These are phyloP conservation scores for Gadus macrocephalus DNA, from an alignment of 2,113 vertebrate genomes.

Conservation along the genomic window DNA sequence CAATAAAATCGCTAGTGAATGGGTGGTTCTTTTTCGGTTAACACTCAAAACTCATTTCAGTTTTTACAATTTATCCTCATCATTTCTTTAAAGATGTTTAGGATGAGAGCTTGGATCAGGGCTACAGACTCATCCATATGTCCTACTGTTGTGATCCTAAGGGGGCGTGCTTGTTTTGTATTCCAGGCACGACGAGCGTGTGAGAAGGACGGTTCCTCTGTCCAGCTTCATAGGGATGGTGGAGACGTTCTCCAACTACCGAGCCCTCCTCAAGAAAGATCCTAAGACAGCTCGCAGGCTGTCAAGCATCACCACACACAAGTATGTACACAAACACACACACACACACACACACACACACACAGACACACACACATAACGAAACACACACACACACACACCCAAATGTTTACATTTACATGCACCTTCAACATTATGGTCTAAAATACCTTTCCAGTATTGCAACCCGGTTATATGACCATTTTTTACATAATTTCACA, in stretches of 20 bases:
- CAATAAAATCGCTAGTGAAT: too few species aligned
- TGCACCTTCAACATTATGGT: background rate
- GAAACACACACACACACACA: background rate
- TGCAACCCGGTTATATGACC: background rate
- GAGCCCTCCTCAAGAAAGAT: slow-evolving; percentile 61
- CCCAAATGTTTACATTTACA: background rate
- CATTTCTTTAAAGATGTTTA: background rate
- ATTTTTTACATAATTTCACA: background rate
- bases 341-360: background rate
- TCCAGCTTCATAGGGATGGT: slow-evolving; percentile 70
- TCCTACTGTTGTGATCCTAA: background rate
- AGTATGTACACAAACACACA: slow-evolving; percentile 48
- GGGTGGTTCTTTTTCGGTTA: too few species aligned
- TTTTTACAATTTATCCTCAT: background rate
- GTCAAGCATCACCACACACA: slow-evolving; percentile 66
- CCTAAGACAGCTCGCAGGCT: slow-evolving; percentile 66
- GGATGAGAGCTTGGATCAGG: background rate
- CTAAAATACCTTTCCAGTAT: background rate
- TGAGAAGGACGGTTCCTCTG: slow-evolving; percentile 52
- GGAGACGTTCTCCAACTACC: slow-evolving; percentile 75
- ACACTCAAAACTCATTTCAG: too few species aligned
- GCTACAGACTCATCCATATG: background rate
- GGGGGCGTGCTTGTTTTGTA: background rate
- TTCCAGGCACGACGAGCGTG: slow-evolving; percentile 48
- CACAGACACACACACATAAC: too few species aligned